A percentile compares a stretch with the other conserved stretches of the same genome.
phyloP scores from a whole-genome alignment of 2,797 vertebrate species.

The Xerus rutilus region DNA sequence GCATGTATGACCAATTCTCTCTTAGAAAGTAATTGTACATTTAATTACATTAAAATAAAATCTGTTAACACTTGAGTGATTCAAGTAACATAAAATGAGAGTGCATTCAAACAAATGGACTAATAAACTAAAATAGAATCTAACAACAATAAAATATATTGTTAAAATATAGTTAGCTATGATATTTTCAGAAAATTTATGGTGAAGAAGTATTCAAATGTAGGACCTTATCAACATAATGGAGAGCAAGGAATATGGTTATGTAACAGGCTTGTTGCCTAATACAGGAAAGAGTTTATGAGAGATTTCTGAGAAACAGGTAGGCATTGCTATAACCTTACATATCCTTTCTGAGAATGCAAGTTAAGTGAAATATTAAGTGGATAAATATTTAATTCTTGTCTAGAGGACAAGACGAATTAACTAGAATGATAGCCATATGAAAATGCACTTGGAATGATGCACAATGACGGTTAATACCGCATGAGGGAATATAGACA shows the following conservation, averaged over 20 bases:
- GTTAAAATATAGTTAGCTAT: neutral
- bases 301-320: conserved; percentile 76
- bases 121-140: neutral
- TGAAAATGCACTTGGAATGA: conserved; percentile 79
- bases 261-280: neutral
- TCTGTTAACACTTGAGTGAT: neutral
- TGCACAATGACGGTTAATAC: conserved; percentile 61
- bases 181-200: neutral
- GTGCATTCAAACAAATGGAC: neutral
- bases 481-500: conserved; percentile 80
- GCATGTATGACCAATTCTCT: neutral
- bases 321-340: conserved; percentile 65
- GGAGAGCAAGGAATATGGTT: neutral
- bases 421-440: conserved; percentile 69
- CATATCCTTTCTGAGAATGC: conserved; percentile 79
- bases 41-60: conserved; percentile 47
- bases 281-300: conserved; percentile 68
- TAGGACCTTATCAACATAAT: neutral
- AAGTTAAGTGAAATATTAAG: conserved; percentile 83
- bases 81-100: neutral
- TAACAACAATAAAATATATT: neutral
- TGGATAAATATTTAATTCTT: conserved; percentile 84
- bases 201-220: conserved; percentile 8
- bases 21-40: neutral
- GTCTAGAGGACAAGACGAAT: conserved; percentile 75